A percentile compares a stretch with the other conserved stretches of the same genome.
Evolutionary conservation across 2,888 invertebrate species (phyloP).

Genomic region (Drosophila seclusa): DNA sequence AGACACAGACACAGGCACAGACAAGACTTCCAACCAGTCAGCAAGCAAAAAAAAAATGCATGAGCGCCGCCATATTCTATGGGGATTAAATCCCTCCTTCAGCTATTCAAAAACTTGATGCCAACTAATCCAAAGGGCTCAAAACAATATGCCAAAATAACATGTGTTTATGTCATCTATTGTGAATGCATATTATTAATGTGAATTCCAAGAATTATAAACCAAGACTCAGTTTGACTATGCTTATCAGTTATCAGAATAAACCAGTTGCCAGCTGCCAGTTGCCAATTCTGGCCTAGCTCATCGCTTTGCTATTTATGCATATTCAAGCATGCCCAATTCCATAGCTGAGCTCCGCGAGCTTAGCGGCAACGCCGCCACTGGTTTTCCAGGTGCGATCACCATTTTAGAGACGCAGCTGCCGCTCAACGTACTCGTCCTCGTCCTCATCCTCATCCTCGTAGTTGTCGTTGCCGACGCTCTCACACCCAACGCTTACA

Average conservation of each 20-base stretch:
- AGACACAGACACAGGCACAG: conserved; percentile 20
- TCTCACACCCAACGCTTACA: conserved; percentile 53
- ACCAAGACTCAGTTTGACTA: not conserved
- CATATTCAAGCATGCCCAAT: conserved; percentile 51
- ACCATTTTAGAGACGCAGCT: conserved; percentile 40
- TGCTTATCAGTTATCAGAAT: not conserved
- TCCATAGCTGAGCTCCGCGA: conserved; percentile 26
- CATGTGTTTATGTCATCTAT: not conserved
- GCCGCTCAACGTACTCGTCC: conserved; percentile 20
- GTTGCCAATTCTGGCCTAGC: not conserved
- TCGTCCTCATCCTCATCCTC: not conserved
- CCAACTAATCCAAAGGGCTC: not conserved
- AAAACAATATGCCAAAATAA: not conserved
- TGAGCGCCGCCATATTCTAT: conserved; percentile 33
- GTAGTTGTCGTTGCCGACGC: conserved; percentile 39
- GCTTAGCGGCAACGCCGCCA: conserved; percentile 33
- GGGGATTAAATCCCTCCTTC: conserved; percentile 20
- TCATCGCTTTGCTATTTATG: conserved; percentile 43
- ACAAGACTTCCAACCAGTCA: conserved; percentile 16
- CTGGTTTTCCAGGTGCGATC: conserved; percentile 45
- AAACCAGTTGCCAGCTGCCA: not conserved
- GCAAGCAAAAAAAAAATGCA: conserved; percentile 8
- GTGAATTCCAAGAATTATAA: not conserved
- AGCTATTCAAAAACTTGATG: not conserved
- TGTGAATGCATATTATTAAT: not conserved